Percentiles rank a stretch among this genome's conserved stretches.
phyloP scores from a whole-genome alignment of 2,113 vertebrate genomes.

The Crotalus tigris region DNA sequence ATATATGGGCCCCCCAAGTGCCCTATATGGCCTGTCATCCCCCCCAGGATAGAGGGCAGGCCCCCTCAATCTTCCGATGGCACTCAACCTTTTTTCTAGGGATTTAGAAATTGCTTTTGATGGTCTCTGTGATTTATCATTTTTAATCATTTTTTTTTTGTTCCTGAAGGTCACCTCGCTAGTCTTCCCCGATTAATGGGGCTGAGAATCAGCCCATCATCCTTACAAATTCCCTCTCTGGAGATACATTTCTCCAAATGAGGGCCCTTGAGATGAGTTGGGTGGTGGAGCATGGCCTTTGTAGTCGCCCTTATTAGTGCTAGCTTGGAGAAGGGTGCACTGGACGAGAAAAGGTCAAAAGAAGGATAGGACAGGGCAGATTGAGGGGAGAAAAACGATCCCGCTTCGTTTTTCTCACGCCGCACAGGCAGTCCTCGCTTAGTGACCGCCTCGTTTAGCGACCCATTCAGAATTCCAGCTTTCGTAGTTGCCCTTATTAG shows the following conservation, averaged over 20 bases:
- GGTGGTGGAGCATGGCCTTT: background rate
- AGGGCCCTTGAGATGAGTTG: background rate
- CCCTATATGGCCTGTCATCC: background rate
- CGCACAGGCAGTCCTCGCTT: background rate
- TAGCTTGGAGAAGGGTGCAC: background rate
- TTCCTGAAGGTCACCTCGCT: background rate
- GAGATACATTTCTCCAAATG: background rate
- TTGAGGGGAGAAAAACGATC: no score
- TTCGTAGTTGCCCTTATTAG: background rate
- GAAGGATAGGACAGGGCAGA: background rate
- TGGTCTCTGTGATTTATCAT: background rate
- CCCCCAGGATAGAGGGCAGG: no score
- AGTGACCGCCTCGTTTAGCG: background rate
- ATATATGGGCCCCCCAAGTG: background rate
- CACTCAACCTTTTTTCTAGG: background rate
- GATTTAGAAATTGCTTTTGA: background rate
- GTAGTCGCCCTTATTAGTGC: background rate
- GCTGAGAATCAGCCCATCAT: background rate
- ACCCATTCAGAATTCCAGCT: background rate
- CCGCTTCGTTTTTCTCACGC: fast-evolving
- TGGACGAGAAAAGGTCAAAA: background rate
- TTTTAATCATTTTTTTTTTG: background rate
- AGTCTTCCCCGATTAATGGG: background rate
- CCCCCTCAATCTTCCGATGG: background rate
- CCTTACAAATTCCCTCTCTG: background rate